Conservation (phyloP, 37 sponge, comb jelly and placozoan species). For the Eunapius fragilis region DNA sequence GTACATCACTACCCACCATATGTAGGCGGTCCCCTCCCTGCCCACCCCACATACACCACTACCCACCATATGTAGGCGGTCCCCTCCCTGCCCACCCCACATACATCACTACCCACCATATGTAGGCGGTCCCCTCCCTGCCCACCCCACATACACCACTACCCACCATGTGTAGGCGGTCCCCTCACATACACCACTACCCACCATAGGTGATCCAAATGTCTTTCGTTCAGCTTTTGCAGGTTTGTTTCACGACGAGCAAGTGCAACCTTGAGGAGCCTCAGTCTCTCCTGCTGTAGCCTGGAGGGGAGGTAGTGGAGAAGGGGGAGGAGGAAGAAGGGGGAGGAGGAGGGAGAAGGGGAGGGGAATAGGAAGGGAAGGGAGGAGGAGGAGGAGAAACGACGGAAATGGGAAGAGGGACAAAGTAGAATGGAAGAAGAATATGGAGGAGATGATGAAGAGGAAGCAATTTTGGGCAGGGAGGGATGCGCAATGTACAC, state of each 20-base stretch:
- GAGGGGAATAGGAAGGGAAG: background rate
- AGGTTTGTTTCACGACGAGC: conserved; percentile 78
- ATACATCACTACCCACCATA: no score
- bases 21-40: no score
- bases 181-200: background rate
- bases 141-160: no score
- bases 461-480: background rate
- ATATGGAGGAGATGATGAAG: background rate
- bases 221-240: conserved; percentile 66
- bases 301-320: conserved; percentile 9
- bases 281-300: conserved; percentile 74
- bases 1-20: no score
- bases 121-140: no score
- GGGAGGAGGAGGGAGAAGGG: background rate
- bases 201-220: conserved; percentile 93
- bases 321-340: background rate
- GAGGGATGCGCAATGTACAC: no score
- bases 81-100: no score
- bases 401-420: background rate
- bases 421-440: background rate
- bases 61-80: no score
- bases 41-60: no score
- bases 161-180: no score
- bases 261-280: conserved; percentile 75
- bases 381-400: background rate